phyloP scores from a whole-genome alignment of 2,113 vertebrate genomes.

The Chrysochloris asiatica region DNA sequence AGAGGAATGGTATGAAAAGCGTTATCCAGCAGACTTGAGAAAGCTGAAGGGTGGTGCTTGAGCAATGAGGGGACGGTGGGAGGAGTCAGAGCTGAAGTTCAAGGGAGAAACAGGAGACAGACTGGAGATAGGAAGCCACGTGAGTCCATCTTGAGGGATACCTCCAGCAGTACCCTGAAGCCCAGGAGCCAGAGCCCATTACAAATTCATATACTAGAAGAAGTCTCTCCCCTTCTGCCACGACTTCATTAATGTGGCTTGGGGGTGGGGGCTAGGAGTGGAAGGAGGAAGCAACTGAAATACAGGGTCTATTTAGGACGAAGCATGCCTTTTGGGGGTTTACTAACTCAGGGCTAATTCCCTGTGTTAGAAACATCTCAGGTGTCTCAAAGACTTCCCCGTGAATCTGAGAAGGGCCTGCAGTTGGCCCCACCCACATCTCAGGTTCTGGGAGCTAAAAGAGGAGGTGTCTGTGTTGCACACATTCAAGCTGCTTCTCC shows the following conservation, averaged over 20 bases:
- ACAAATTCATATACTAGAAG: conserved; percentile 7
- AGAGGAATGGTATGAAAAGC: neutral
- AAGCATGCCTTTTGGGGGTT: neutral
- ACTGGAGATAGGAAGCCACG: neutral
- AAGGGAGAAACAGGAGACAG: neutral
- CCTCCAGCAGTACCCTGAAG: neutral
- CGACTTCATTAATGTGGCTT: neutral
- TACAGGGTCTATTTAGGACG: neutral
- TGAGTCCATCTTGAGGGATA: neutral
- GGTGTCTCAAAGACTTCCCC: conserved; percentile 45
- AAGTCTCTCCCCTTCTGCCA: neutral
- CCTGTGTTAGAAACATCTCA: neutral
- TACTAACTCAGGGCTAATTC: neutral
- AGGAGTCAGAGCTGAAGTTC: too few relatives aligned
- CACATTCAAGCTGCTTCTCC: neutral
- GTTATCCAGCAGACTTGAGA: neutral
- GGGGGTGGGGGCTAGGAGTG: neutral
- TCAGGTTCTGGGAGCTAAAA: fast-evolving
- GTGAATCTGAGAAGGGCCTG: conserved; percentile 49
- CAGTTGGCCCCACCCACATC: neutral
- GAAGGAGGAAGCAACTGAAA: neutral
- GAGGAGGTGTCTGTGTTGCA: neutral
- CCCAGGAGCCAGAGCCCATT: neutral
- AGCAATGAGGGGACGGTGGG: neutral
- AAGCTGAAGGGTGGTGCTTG: neutral